Evolutionary conservation across 2,797 vertebrate genomes (phyloP).

Genomic region (Cyclura pinguis): DNA sequence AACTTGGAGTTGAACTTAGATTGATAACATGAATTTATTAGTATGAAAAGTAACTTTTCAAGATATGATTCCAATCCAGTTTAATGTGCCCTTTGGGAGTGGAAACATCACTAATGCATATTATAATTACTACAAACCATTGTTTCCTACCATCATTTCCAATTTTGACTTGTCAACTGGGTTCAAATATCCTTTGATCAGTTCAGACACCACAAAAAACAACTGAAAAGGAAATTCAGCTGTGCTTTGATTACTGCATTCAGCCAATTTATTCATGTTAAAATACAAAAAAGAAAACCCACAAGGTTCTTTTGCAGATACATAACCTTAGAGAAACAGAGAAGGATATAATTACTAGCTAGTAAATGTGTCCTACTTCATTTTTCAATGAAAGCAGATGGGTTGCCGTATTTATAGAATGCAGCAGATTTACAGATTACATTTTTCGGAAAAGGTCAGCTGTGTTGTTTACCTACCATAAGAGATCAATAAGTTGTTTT

Average conservation of each 20-base stretch:
- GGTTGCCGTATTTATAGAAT: not conserved
- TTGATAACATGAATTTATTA: no score
- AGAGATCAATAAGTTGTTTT: constrained; percentile 16
- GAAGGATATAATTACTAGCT: not conserved
- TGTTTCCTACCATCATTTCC: not conserved
- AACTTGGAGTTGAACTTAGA: no score
- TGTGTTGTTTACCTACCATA: constrained; percentile 24
- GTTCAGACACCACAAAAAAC: not conserved
- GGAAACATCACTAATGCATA: not conserved
- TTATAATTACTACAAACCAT: not conserved
- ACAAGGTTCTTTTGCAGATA: not conserved
- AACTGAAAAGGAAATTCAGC: not conserved
- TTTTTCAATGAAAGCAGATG: not conserved
- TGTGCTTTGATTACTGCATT: not conserved
- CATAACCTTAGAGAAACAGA: not conserved
- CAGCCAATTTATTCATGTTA: not conserved
- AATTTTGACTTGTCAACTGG: not conserved
- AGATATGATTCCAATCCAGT: not conserved
- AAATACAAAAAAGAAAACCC: not conserved
- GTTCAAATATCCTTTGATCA: not conserved
- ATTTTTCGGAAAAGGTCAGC: constrained; percentile 33
- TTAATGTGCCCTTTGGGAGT: not conserved
- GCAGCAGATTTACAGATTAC: constrained; percentile 36
- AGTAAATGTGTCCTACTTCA: not conserved
- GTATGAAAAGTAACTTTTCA: no score